Base-by-base conservation (phyloP, 2,797 vertebrate genomes). In the Betta splendens region DNA sequence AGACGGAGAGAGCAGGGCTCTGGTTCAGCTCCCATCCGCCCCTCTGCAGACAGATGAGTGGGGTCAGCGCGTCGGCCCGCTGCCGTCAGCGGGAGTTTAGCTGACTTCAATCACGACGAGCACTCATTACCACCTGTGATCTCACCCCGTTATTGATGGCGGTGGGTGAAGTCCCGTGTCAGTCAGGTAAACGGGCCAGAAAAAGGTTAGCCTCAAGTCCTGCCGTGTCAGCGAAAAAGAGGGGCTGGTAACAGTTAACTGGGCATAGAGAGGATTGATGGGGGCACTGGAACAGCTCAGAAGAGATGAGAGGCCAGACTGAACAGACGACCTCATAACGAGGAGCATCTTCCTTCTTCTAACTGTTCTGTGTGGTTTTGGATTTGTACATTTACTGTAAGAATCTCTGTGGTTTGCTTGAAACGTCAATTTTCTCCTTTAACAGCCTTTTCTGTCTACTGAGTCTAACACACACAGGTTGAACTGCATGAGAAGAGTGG, bases 51-150 rank as follows among this genome's bases (percentile, higher is more conserved):
- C 63, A 57, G 32, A 63, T 68, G 59, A 84, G 70, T 54, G 5
- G 42, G 51, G 47, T 72, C 58, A 69, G 72, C 37, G 36, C 44
- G 62, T 35, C 72, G 65, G 35, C 64, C 61, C 31, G 57, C 44
- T 46, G 48, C 51, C 59, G 31, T 17, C 37, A 25, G 29, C 3
- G 8, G 47, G 58, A 46, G 22, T 62, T 64, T 18, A 43, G 18
- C 17, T 68, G 28, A 68, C 64, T 72, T 86, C 67, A 44, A 84
- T 88, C 79, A 83, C 23, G 1, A 6, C 64, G 68, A 81, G 83
- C 45, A 66, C 54, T 61, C 40, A 71, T 58, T 45, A 35, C n/a
- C 61, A 67, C 70, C 28, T 55, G 79, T 81, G 72, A 84, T 67
- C 72, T 86, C 76, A 74, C 46, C 77, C 52, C 72, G 72, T 73